phyloP scores from a whole-genome alignment of 2,888 invertebrate species.

The Idaea biselata region DNA sequence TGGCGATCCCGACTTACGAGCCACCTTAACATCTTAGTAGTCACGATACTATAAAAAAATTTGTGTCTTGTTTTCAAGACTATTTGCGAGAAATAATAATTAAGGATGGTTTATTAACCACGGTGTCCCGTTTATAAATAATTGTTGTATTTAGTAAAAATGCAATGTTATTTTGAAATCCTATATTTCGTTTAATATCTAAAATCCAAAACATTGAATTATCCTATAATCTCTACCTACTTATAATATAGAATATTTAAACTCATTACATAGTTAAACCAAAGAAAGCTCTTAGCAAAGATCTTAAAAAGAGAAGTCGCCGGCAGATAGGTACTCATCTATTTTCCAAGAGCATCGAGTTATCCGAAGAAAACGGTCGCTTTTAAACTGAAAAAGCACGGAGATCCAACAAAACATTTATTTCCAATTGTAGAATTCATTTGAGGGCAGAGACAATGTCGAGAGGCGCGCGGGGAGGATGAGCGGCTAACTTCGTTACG shows the following conservation, averaged over 20 bases:
- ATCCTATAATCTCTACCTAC: too few species aligned
- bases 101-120: too few species aligned
- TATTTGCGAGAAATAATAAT: too few species aligned
- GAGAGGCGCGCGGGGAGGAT: slow-evolving; percentile 79
- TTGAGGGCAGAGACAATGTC: slow-evolving; percentile 81
- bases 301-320: slow-evolving; percentile 12
- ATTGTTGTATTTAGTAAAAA: too few species aligned
- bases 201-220: too few species aligned
- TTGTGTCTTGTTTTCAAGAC: too few species aligned
- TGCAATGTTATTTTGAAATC: too few species aligned
- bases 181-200: too few species aligned
- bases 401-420: slow-evolving; percentile 80
- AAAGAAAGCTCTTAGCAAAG: slow-evolving; percentile 11
- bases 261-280: slow-evolving; percentile 4
- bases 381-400: slow-evolving; percentile 77
- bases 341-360: slow-evolving; percentile 50
- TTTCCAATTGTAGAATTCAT: slow-evolving; percentile 82
- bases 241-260: neutral
- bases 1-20: too few species aligned
- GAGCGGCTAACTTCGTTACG: slow-evolving; percentile 87
- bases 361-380: slow-evolving; percentile 71
- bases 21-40: too few species aligned
- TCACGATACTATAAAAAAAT: too few species aligned
- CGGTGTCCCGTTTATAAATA: too few species aligned
- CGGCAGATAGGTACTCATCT: slow-evolving; percentile 40